Evolutionary conservation across 2,888 invertebrate species (phyloP), one percentile per base, ranked within the genome.

Genomic region (Nezara viridula): DNA sequence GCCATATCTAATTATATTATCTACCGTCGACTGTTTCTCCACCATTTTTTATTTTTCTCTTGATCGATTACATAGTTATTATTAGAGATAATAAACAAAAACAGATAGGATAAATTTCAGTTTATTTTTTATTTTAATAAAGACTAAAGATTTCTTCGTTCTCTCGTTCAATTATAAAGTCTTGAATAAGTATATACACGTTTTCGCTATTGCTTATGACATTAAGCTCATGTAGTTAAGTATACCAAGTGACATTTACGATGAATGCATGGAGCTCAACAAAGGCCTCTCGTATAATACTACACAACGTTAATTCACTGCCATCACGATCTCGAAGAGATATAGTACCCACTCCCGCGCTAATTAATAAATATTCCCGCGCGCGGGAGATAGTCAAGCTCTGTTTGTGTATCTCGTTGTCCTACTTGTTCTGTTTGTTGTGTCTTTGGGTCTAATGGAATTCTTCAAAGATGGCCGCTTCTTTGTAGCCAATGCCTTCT

Each of bases 321-420:
- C 44, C 81, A 81, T 81, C 81, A 47, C 81, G 81, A 81, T 40
- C 44, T 44, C n/a, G 2, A 3, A 50, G 16, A 50, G 50, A 50
- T 50, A 32, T 19, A 40, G 40, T 40, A 16, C 73, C 21, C 0
- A 19, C 37, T n/a, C 32, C 66, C 81, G 44, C 44, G 81, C 24
- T 81, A 81, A 81, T 81, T 81, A 81, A 81, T 81, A 44, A 81
- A 81, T 44, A n/a, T 81, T 81, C 14, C 44, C 47, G n/a, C n/a
- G 21, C 0, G n/a, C 47, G n/a, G n/a, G 24, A 81, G 81, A 81
- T 81, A 81, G 81, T 81, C 81, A 47, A 24, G 81, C 81, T 81
- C 81, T 81, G 81, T 12, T 81, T 44, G 24, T 21, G 37, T 40
- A 0, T 2, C 37, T n/a, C 37, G 40, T 24, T 40, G 81, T 47